A percentile compares a stretch with the other conserved stretches of the same genome.
These are phyloP conservation scores for Spatulosminthurus flaviceps DNA, from an alignment of 2,888 invertebrate genomes.

Conservation along the genomic window DNA sequence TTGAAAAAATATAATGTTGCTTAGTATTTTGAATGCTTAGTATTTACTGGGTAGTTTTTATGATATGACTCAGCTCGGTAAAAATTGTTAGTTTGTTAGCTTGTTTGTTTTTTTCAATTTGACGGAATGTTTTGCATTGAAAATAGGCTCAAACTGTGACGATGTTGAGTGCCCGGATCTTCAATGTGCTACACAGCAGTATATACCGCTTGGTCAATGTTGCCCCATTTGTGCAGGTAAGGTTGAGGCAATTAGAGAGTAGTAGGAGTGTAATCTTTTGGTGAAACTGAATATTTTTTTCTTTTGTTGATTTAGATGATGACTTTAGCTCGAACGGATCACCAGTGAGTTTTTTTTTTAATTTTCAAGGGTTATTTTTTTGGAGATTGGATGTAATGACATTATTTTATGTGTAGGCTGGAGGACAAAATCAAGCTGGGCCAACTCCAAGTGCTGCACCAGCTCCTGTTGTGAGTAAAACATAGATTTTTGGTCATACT, in stretches of 20 bases:
- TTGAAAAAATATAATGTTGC: no score
- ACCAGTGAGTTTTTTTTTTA: constrained; percentile 12
- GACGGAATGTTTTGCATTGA: constrained; percentile 13
- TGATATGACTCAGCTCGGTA: no score
- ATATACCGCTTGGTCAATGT: constrained; percentile 68
- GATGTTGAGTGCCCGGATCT: constrained; percentile 68
- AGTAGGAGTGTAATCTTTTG: neutral
- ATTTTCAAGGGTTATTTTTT: neutral
- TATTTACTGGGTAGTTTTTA: no score
- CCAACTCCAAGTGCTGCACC: constrained; percentile 49
- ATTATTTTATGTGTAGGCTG: neutral
- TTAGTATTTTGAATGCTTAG: no score
- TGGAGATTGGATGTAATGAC: neutral
- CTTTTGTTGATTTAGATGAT: constrained; percentile 64
- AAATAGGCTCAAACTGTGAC: constrained; percentile 67
- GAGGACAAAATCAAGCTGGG: constrained; percentile 34
- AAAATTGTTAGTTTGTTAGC: no score
- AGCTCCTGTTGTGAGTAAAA: neutral
- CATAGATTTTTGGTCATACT: no score
- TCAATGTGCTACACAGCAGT: constrained; percentile 66
- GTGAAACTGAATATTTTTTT: neutral
- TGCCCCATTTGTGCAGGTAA: constrained; percentile 67
- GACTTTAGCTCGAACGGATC: constrained; percentile 59
- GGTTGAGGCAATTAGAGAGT: constrained; percentile 47
- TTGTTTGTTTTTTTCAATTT: neutral